phyloP scores from a whole-genome alignment of 2,888 invertebrate species.

The Ophion costatus region DNA sequence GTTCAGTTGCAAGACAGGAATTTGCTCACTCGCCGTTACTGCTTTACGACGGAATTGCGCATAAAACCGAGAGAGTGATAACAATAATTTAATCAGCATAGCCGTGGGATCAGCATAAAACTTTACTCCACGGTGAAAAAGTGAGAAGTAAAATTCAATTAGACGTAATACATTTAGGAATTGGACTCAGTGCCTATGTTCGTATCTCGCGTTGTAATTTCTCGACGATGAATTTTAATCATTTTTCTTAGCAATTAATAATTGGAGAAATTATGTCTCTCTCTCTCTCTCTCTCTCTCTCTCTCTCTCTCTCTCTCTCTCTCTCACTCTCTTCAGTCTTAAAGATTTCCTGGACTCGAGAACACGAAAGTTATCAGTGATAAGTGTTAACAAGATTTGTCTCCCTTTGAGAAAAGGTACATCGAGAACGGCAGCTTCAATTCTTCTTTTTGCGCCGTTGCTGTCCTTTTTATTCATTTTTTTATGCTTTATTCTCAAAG shows the following conservation, averaged over 20 bases:
- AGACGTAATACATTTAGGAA: slow-evolving; percentile 41
- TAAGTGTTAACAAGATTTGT: slow-evolving; percentile 18
- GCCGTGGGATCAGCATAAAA: slow-evolving; percentile 21
- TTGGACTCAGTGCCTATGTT: slow-evolving; percentile 11
- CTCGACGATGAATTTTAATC: slow-evolving; percentile 47
- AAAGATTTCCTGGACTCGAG: slow-evolving; percentile 14
- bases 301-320: neutral
- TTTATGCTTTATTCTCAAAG: neutral
- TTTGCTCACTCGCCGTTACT: slow-evolving; percentile 26
- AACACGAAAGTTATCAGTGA: slow-evolving; percentile 7
- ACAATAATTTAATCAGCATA: slow-evolving; percentile 2
- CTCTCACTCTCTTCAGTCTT: neutral
- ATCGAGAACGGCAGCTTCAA: neutral
- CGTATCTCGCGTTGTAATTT: neutral
- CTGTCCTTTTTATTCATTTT: slow-evolving; percentile 16
- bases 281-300: neutral
- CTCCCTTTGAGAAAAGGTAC: slow-evolving; percentile 17
- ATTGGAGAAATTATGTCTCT: slow-evolving; percentile 23
- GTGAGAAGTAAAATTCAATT: slow-evolving; percentile 52
- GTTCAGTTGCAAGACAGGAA: slow-evolving; percentile 29
- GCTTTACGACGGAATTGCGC: slow-evolving; percentile 4
- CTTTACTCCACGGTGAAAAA: slow-evolving; percentile 22
- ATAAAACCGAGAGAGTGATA: neutral
- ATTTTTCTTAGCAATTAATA: slow-evolving; percentile 43
- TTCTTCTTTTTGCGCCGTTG: neutral